A percentile compares a stretch with the other conserved stretches of the same genome.
These are phyloP conservation scores for Stigmatopora argus DNA, from an alignment of 2,113 vertebrate species.

Conservation along the genomic window DNA sequence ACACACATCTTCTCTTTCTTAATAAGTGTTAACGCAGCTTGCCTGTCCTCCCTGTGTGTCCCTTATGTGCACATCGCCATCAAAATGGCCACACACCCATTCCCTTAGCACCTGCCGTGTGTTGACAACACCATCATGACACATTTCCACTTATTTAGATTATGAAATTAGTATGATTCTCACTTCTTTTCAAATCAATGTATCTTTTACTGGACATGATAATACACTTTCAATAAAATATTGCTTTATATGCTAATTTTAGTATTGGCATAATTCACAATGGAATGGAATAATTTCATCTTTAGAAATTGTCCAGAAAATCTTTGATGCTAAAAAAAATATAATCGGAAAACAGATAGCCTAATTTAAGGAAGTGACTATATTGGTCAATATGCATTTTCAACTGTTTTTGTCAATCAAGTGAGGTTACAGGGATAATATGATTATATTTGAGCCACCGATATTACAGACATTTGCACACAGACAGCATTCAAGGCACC, in stretches of 20 bases:
- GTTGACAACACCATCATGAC: conserved; percentile 68
- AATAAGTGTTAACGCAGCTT: conserved; percentile 67
- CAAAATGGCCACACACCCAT: conserved; percentile 65
- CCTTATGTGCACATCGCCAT: conserved; percentile 50
- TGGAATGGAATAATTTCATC: conserved; percentile 5
- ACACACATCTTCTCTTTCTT: conserved; percentile 49
- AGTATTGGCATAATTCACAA: background rate
- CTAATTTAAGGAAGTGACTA: conserved; percentile 12
- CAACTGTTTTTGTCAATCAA: background rate
- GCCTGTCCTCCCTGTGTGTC: conserved; percentile 55
- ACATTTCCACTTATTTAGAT: conserved; percentile 64
- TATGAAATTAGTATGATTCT: conserved; percentile 61
- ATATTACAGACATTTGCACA: conserved; percentile 26
- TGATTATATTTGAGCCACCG: conserved; percentile 19
- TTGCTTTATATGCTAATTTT: background rate
- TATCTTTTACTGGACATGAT: background rate
- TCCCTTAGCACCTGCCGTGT: conserved; percentile 64
- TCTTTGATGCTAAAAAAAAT: background rate
- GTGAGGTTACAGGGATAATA: conserved; percentile 2
- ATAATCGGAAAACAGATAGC: conserved; percentile 1
- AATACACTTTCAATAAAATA: conserved; percentile 8
- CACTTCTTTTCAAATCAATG: conserved; percentile 31
- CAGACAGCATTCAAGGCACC: conserved; percentile 21
- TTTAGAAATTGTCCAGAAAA: background rate
- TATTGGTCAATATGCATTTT: conserved; percentile 1